Evolutionary conservation across 2,113 vertebrate genomes (phyloP), one percentile per base, ranked within the genome.

Genomic region (Aegotheles bennettii): DNA sequence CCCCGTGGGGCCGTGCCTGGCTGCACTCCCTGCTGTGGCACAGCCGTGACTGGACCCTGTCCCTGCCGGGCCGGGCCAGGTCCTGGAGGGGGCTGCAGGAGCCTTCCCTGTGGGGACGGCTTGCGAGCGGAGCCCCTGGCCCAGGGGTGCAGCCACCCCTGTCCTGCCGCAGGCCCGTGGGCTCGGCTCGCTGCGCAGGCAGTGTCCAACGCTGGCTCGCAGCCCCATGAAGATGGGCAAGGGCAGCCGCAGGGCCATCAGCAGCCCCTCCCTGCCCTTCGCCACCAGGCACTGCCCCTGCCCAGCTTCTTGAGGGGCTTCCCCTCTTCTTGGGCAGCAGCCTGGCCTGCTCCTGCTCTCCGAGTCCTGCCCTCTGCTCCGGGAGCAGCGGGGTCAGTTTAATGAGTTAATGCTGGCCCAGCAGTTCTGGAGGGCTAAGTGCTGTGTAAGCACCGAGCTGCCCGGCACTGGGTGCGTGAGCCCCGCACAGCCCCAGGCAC

Each of bases 311-410:
- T 2, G 3, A 67, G 53, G 54, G 29, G 6, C 53, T 84, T 73
- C 18, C 77, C 3, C 3, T 16, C 40, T 18, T 24, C 36, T 33
- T 13, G 51, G 56, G 26, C 68, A 11, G 40, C 2, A 5, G 40
- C 60, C 35, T 0, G 35, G 26, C 40, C 47, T 48, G 47, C 40
- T 78, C 1, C n/a, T n/a, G 4, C n/a, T 69, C 9, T 29, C 20
- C 23, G 16, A 36, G 86, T 56, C 89, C 59, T 95, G 96, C 91
- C 93, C 96, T 96, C 93, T 96, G 94, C 93, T 81, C 94, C 1
- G 14, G 21, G 96, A n/a, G 80, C 96, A 48, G 11, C 0, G 42
- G 89, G 96, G 93, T 95, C 96, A 94, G 84, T 84, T 50, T 74
- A 31, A 68, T 40, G 76, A 86, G 89, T 80, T 89, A 90, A 33